Evolutionary conservation across 2,888 invertebrate genomes (phyloP).

Genomic region (Archips crataeganus): DNA sequence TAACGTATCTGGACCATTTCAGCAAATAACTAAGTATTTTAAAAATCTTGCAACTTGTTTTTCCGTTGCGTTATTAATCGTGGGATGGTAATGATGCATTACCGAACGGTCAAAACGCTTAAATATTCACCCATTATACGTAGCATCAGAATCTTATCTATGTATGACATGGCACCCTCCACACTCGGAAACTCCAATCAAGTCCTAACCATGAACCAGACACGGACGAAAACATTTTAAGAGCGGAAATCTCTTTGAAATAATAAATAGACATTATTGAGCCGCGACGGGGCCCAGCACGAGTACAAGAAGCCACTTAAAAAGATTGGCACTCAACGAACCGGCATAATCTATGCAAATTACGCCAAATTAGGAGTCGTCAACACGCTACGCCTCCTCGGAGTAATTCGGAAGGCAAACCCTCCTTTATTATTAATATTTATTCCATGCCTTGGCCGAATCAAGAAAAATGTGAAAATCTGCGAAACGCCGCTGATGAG

Average conservation of each 20-base stretch:
- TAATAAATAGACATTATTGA: constrained; percentile 77
- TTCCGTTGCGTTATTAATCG: too few relatives aligned
- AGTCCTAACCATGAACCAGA: constrained; percentile 43
- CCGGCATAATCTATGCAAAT: constrained; percentile 86
- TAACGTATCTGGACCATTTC: too few relatives aligned
- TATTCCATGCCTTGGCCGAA: constrained; percentile 78
- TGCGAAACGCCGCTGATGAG: constrained; percentile 69
- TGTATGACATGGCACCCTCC: too few relatives aligned
- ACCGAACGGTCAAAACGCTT: too few relatives aligned
- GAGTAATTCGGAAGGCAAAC: constrained; percentile 82
- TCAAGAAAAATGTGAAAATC: constrained; percentile 72
- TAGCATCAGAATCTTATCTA: background rate
- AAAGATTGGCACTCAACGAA: constrained; percentile 86
- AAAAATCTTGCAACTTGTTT: too few relatives aligned
- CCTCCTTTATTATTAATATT: constrained; percentile 85
- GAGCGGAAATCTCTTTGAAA: constrained; percentile 66
- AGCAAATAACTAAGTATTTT: too few relatives aligned
- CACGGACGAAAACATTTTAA: constrained; percentile 62
- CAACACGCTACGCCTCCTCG: constrained; percentile 78
- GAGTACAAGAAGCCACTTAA: constrained; percentile 84
- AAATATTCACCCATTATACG: too few relatives aligned
- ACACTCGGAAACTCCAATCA: background rate
- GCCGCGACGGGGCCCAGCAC: constrained; percentile 77
- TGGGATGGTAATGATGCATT: too few relatives aligned
- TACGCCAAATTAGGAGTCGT: constrained; percentile 85